Evolutionary conservation across 2,888 invertebrate species (phyloP).

Genomic region (Tenthredo livida): DNA sequence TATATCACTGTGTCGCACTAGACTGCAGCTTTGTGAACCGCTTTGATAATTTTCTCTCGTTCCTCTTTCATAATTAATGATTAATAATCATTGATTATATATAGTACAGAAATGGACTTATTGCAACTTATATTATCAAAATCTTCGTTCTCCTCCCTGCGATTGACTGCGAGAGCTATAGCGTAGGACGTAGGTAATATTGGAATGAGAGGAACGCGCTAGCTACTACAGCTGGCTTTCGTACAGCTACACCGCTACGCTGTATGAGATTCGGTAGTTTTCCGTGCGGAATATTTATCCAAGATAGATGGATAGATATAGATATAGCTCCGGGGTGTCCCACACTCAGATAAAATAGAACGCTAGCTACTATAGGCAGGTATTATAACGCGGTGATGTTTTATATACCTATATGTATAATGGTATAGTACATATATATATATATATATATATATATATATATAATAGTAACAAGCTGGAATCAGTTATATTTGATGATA

Average conservation of each 20-base stretch:
- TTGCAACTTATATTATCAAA: too few species aligned
- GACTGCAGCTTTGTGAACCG: too few species aligned
- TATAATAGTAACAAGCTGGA: background rate
- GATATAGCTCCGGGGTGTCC: background rate
- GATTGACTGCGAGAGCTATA: too few species aligned
- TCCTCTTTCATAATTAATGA: too few species aligned
- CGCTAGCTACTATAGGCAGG: background rate
- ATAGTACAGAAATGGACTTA: too few species aligned
- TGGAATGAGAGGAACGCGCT: background rate
- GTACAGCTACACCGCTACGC: background rate
- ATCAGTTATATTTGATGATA: too few species aligned
- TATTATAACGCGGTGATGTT: background rate
- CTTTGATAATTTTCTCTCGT: too few species aligned
- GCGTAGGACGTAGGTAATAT: background rate
- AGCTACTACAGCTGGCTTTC: too few species aligned
- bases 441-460: background rate
- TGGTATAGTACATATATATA: too few species aligned
- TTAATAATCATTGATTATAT: too few species aligned
- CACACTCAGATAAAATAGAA: background rate
- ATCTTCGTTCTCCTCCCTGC: too few species aligned
- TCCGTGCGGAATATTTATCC: background rate
- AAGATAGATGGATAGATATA: background rate
- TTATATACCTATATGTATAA: too few species aligned
- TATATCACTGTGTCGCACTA: background rate
- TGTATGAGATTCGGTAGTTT: background rate